These are phyloP conservation scores for Botrylloides violaceus DNA, from an alignment of 23 tunicate genomes.

Conservation along the genomic window DNA sequence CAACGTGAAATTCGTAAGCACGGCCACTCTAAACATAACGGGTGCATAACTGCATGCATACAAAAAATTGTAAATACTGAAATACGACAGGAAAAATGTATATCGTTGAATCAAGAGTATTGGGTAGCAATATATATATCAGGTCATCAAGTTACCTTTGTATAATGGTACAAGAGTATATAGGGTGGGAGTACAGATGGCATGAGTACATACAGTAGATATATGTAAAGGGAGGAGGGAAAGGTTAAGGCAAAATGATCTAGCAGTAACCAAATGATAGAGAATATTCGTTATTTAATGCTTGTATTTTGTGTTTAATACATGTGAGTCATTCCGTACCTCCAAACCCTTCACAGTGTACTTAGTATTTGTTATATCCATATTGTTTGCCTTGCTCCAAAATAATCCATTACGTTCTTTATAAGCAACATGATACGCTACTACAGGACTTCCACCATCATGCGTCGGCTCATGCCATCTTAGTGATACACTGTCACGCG, in stretches of 20 bases:
- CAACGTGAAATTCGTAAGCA: slow-evolving; percentile 73
- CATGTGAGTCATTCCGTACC: slow-evolving; percentile 3
- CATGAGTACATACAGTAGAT: too few species aligned
- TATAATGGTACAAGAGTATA: too few species aligned
- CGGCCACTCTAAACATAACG: slow-evolving; percentile 72
- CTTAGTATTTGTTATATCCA: slow-evolving; percentile 45
- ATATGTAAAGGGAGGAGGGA: too few species aligned
- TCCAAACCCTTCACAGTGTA: slow-evolving; percentile 65
- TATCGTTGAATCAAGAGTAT: too few species aligned
- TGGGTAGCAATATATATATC: too few species aligned
- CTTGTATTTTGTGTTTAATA: background rate
- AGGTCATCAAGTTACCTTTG: too few species aligned
- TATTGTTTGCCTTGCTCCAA: slow-evolving; percentile 72
- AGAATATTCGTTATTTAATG: background rate
- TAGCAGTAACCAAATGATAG: too few species aligned
- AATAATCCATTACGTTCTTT: slow-evolving; percentile 79
- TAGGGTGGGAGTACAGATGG: too few species aligned
- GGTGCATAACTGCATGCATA: too few species aligned
- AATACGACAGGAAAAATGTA: too few species aligned
- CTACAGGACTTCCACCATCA: slow-evolving; percentile 75
- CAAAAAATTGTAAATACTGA: too few species aligned
- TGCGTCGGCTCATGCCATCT: slow-evolving; percentile 75
- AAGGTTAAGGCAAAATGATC: too few species aligned
- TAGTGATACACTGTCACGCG: slow-evolving; percentile 52
- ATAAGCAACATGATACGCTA: slow-evolving; percentile 73